Percentiles rank a stretch among this genome's conserved stretches.
Conservation (phyloP, 2,113 vertebrate species). For the Picathartes gymnocephalus region DNA sequence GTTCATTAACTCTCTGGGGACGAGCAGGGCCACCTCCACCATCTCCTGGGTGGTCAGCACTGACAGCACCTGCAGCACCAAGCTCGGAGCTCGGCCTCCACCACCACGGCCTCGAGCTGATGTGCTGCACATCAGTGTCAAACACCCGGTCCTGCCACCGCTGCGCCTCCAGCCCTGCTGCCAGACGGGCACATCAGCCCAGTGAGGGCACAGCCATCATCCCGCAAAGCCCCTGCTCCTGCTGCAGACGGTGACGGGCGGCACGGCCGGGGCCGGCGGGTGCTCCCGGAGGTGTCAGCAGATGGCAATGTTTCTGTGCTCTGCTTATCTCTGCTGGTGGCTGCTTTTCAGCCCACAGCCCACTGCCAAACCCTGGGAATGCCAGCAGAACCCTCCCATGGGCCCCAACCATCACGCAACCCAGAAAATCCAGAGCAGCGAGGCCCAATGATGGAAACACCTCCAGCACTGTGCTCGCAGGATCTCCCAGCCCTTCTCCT, state of each 20-base stretch:
- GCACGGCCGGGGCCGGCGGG: background rate
- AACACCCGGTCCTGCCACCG: background rate
- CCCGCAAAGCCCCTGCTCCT: rapidly evolving
- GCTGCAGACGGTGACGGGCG: rapidly evolving
- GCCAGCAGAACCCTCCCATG: background rate
- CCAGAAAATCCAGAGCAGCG: background rate
- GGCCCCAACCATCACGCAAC: background rate
- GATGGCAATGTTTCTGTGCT: slow-evolving; percentile 66
- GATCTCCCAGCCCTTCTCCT: background rate
- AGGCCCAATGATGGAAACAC: rapidly evolving
- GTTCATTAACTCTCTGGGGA: background rate
- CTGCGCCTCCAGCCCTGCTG: background rate
- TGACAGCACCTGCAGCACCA: rapidly evolving
- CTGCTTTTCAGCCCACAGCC: background rate
- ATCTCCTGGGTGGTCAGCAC: background rate
- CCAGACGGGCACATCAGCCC: rapidly evolving
- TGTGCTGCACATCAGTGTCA: rapidly evolving
- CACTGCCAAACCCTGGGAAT: rapidly evolving
- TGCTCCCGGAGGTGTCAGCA: slow-evolving; percentile 24
- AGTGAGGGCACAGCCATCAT: rapidly evolving
- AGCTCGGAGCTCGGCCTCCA: rapidly evolving
- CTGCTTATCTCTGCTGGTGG: background rate
- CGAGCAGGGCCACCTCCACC: background rate
- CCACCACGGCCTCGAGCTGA: rapidly evolving
- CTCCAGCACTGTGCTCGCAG: background rate